Percentiles rank a stretch among this genome's conserved stretches.
Conservation (phyloP, 2,888 invertebrate genomes). For the Nomada goodeniana region DNA sequence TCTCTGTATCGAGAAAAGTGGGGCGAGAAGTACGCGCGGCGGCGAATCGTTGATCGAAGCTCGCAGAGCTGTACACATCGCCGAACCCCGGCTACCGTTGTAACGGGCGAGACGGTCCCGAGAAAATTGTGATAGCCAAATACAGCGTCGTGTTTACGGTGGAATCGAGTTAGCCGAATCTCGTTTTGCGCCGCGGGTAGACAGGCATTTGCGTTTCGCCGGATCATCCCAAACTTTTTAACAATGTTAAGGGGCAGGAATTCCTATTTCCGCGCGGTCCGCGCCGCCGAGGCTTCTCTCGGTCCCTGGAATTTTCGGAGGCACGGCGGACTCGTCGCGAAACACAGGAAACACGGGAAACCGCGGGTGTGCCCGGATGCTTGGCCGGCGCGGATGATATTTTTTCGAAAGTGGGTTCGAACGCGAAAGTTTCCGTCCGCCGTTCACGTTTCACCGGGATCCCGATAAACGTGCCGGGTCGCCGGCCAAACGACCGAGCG, state of each 20-base stretch:
- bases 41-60: not conserved
- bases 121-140: not conserved
- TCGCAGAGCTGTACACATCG: no score
- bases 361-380: not conserved
- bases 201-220: not conserved
- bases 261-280: constrained; percentile 3
- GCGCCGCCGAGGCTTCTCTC: not conserved
- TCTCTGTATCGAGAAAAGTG: not conserved
- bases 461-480: constrained; percentile 26
- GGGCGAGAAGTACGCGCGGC: not conserved
- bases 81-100: no score
- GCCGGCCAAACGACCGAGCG: constrained; percentile 15
- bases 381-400: constrained; percentile 26
- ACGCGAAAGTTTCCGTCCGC: constrained; percentile 31
- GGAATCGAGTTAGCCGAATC: not conserved
- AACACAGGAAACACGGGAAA: not conserved
- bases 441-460: constrained; percentile 16
- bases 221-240: constrained; percentile 20
- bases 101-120: not conserved
- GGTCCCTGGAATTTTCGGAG: not conserved
- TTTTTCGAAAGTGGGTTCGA: constrained; percentile 23
- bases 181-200: not conserved
- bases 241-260: constrained; percentile 13
- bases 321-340: not conserved
- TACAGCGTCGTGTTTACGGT: not conserved